phyloP scores from a whole-genome alignment of 2,797 vertebrate genomes.

The Glyptemys insculpta region DNA sequence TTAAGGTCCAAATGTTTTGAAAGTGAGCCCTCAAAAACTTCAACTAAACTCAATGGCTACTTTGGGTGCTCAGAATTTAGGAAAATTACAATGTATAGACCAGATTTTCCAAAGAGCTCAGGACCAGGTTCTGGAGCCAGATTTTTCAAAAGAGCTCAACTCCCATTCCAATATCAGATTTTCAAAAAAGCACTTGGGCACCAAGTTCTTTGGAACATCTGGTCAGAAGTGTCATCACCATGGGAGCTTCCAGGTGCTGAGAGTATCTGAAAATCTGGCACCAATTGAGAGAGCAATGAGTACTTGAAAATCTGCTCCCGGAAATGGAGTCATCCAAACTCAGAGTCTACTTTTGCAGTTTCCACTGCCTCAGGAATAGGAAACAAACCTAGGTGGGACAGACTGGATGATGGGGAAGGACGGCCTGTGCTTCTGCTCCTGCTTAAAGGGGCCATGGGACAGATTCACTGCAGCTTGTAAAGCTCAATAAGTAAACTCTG shows the following conservation, averaged over 20 bases:
- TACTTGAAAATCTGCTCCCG: neutral
- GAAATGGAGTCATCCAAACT: neutral
- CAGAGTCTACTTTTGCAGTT: neutral
- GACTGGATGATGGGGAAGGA: neutral
- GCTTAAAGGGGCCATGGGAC: neutral
- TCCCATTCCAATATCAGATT: neutral
- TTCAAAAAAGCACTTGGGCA: neutral
- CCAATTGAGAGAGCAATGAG: no score
- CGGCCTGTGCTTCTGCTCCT: fast-evolving
- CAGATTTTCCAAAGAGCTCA: neutral
- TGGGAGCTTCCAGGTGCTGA: neutral
- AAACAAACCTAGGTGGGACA: neutral
- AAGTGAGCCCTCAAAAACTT: neutral
- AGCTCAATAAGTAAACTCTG: fast-evolving
- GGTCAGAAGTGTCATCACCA: neutral
- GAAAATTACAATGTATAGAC: neutral
- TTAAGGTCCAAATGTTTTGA: neutral
- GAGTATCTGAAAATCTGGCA: no score
- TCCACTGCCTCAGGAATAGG: no score
- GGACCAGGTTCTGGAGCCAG: neutral
- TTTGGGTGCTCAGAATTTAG: neutral
- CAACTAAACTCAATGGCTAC: neutral
- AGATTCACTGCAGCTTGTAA: fast-evolving
- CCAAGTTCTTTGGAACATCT: neutral
- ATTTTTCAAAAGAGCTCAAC: neutral